Base-by-base conservation (phyloP, 2,113 vertebrate species). In the Alethe diademata region DNA sequence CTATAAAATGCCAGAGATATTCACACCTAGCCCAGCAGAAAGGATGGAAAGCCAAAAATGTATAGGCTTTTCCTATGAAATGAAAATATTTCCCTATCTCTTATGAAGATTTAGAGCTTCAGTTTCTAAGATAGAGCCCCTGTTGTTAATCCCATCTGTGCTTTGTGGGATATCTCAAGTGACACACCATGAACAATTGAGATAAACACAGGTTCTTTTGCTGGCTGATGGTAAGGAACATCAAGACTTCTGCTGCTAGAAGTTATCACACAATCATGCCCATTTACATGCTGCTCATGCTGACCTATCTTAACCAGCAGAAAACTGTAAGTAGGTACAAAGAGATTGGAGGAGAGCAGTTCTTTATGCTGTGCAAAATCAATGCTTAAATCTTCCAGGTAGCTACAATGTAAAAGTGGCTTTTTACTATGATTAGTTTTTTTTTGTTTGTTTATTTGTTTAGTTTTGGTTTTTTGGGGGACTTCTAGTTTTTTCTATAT, bases 81-180 rank as follows among this genome's bases (percentile, higher is more conserved):
- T 48, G 69, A 88, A 95, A 95, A 65, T 93, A 92, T 74, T 94
- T 90, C 72, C 64, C 53, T n/a, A 78, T 65, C 5, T 93, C 69
- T 92, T 28, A 19, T 6, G 50, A 90, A 86, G 92, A 88, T 60
- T 51, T 64, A 90, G 65, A 78, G 79, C 54, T 88, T 88, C 74
- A 69, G 75, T 90, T 92, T 94, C 42, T 78, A 81, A 81, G 86
- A 88, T 81, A 93, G 65, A n/a, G 50, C 72, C 72, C 82, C 87
- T 80, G 67, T 92, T 94, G 93, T 88, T 96, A 90, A 92, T 93
- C 72, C 86, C 75, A 81, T 96, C 82, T 96, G 65, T 84, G 45
- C 67, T 93, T 94, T 69, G 65, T 94, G 86, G 88, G 75, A 88
- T 84, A 86, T 70, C 74, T 96, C 51, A 71, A 73, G 67, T 94